Percentiles rank a stretch among this genome's conserved stretches.
Evolutionary conservation across 2,113 vertebrate species (phyloP).

Genomic region (Hylia prasina): DNA sequence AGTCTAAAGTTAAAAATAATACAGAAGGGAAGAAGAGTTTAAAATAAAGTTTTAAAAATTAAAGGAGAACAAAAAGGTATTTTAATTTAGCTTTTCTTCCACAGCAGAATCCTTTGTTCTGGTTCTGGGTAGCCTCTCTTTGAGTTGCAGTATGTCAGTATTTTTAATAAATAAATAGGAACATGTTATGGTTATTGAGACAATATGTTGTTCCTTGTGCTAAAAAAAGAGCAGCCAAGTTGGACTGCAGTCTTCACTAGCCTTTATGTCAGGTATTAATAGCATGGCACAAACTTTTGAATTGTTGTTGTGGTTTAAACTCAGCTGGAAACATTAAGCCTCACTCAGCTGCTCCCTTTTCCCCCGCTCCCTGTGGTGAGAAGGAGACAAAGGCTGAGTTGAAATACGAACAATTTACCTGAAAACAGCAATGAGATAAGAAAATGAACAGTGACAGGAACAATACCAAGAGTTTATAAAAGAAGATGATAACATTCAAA

Average conservation of each 20-base stretch:
- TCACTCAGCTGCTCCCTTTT: background rate
- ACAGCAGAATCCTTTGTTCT: background rate
- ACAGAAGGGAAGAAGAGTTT: background rate
- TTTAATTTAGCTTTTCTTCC: background rate
- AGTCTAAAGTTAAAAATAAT: background rate
- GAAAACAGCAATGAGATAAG: background rate
- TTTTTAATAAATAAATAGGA: background rate
- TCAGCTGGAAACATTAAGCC: background rate
- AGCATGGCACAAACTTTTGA: background rate
- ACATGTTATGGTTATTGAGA: background rate
- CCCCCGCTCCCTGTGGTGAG: background rate
- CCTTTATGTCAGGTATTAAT: background rate
- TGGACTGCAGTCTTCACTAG: background rate
- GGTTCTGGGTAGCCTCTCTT: background rate
- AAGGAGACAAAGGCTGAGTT: background rate
- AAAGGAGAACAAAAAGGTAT: background rate
- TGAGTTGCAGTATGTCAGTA: background rate
- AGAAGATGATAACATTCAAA: background rate
- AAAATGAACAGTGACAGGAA: background rate
- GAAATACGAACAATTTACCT: background rate
- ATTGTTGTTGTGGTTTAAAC: background rate
- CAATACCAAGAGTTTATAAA: background rate
- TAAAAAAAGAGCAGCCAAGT: background rate
- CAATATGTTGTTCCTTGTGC: background rate
- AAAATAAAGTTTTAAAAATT: background rate